These are phyloP conservation scores for Heliconius congener DNA, from an alignment of 1,140 invertebrate genomes.

Conservation along the genomic window DNA sequence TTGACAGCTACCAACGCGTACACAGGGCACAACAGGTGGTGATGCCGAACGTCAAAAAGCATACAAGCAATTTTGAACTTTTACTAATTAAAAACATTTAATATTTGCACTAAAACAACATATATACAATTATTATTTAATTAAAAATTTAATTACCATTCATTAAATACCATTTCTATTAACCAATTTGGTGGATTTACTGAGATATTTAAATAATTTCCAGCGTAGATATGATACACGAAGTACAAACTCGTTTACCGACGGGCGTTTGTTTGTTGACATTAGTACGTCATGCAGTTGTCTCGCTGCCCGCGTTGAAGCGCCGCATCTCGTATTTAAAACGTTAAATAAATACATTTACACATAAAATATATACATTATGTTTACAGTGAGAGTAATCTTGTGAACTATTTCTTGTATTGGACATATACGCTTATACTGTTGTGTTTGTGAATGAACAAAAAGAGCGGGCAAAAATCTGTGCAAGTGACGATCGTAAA, in stretches of 20 bases:
- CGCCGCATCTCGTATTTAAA: conserved; percentile 60
- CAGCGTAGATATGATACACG: conserved; percentile 41
- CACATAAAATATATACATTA: conserved; percentile 50
- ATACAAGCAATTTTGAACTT: conserved; percentile 41
- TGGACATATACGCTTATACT: conserved; percentile 46
- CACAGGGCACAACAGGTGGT: conserved; percentile 49
- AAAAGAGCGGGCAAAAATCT: conserved; percentile 76
- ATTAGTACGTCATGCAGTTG: conserved; percentile 72
- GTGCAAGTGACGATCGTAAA: conserved; percentile 67
- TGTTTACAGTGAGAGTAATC: conserved; percentile 50
- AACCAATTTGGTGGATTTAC: not conserved
- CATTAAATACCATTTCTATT: not conserved
- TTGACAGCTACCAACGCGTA: conserved; percentile 46
- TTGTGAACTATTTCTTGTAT: conserved; percentile 51
- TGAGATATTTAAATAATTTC: conserved; percentile 21
- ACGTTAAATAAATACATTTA: conserved; percentile 54
- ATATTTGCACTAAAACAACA: conserved; percentile 9
- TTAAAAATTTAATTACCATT: not conserved
- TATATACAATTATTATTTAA: not conserved
- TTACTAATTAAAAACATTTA: conserved; percentile 6
- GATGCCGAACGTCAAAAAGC: conserved; percentile 36
- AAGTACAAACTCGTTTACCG: conserved; percentile 49
- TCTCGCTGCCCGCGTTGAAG: conserved; percentile 62
- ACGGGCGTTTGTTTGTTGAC: conserved; percentile 76
- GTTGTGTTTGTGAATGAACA: conserved; percentile 61